Conservation (phyloP, 92 coral and sea anemone species). For the Porites evermanni region DNA sequence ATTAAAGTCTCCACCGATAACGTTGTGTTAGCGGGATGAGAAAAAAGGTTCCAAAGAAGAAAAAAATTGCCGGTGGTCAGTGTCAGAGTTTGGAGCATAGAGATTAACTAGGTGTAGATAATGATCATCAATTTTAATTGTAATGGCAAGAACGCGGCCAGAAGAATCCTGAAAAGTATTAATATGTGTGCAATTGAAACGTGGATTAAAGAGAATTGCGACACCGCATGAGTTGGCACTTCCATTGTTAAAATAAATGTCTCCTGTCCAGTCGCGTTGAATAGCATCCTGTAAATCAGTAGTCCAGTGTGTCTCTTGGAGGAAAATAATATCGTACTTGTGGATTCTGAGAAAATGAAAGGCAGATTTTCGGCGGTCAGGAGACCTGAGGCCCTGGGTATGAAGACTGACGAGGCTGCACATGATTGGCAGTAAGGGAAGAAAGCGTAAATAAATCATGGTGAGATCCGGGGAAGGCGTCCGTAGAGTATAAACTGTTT, state of each 20-base stretch:
- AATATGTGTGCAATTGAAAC: neutral
- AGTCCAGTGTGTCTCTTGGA: conserved; percentile 7
- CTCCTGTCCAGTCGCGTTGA: neutral
- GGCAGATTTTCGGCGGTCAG: neutral
- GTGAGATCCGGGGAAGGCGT: no score
- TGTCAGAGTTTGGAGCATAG: neutral
- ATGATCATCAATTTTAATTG: neutral
- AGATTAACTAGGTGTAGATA: neutral
- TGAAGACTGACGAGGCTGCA: no score
- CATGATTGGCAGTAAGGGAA: no score
- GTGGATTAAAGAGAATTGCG: neutral
- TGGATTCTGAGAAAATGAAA: neutral
- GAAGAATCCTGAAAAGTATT: no score
- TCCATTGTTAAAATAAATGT: neutral
- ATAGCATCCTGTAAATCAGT: neutral
- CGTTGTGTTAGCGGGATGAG: no score
- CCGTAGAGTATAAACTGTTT: no score
- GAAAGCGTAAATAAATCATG: no score
- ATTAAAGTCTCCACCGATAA: no score
- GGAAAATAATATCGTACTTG: neutral
- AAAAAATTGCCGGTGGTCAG: neutral
- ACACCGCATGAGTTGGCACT: neutral
- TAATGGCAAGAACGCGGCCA: no score
- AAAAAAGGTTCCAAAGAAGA: no score
- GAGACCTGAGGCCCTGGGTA: neutral